A percentile compares a stretch with the other conserved stretches of the same genome.
Conservation (phyloP, 2,113 vertebrate species). For the Hepsetus odoe region DNA sequence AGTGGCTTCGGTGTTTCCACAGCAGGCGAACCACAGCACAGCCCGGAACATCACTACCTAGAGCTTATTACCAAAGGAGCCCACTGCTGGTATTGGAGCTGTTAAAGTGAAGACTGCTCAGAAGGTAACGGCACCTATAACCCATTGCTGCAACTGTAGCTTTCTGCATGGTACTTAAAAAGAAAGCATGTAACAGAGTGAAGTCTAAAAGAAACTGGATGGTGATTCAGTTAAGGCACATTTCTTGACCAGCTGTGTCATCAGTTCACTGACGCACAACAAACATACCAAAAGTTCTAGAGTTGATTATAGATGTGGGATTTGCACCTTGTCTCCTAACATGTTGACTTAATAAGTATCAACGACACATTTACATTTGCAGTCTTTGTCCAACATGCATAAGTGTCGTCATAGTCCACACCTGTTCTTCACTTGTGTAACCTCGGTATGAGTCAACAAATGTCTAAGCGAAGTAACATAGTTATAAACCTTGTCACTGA, state of each 20-base stretch:
- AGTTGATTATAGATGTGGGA: too few relatives aligned
- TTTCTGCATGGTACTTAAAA: not conserved
- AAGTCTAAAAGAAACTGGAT: not conserved
- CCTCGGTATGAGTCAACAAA: too few relatives aligned
- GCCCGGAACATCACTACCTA: slow-evolving; percentile 19
- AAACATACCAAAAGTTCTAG: not conserved
- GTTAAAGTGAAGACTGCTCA: slow-evolving; percentile 7
- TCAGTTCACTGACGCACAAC: not conserved
- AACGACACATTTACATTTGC: too few relatives aligned
- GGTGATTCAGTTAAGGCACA: too few relatives aligned
- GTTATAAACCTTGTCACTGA: too few relatives aligned
- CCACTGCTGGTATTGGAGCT: not conserved
- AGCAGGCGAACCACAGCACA: not conserved
- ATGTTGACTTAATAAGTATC: not conserved
- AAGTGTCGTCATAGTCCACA: too few relatives aligned
- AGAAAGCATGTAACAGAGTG: not conserved
- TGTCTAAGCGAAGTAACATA: too few relatives aligned
- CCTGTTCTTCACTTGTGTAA: too few relatives aligned
- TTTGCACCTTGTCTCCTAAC: too few relatives aligned
- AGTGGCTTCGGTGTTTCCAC: slow-evolving; percentile 28
- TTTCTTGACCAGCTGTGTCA: not conserved
- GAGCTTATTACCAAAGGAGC: not conserved
- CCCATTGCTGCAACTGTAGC: not conserved
- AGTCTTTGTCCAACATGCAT: too few relatives aligned
- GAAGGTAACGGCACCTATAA: slow-evolving; percentile 4